Base-by-base conservation (phyloP, 2,113 vertebrate species). In the Capreolus pygargus region DNA sequence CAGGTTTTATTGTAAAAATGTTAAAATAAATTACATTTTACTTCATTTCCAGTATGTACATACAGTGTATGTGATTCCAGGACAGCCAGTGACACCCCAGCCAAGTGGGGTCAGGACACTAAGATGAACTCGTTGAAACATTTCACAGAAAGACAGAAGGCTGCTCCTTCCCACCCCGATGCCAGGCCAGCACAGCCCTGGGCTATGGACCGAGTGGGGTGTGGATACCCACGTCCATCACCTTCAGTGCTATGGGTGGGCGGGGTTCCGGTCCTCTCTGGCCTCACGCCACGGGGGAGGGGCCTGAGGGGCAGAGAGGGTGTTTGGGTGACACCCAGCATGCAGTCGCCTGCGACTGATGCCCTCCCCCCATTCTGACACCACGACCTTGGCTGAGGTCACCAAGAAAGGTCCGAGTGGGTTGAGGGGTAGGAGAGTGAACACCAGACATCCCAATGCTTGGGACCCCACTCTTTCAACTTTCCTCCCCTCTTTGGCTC, bases 1-100 rank as follows among this genome's bases (percentile, higher is more conserved):
- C 90, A 94, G 1, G 19, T 98, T 99, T 99, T 99, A 99, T 99
- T 99, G 98, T 97, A 98, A 98, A 98, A 99, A 99, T 97, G 98
- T 98, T 98, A 98, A 99, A 99, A 99, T 99, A 99, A 99, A 99
- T 99, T 99, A 99, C 98, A 99, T 98, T 98, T 98, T 98, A 98
- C 97, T 97, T 97, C 97, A 96, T 96, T 85, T 90, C 96, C 97
- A 98, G 97, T 97, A 98, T 98, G 97, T 99, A 98, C 98, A 99
- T 97, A 99, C 98, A 98, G 98, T 98, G 98, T 98, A 98, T 98
- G 98, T 95, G 94, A 98, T 98, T 98, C 98, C 97, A 98, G 98
- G 98, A 98, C 96, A 96, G 98, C 97, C 97, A 97, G 92, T 90
- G 55, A 98, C 60, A 97, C 39, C 45, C 67, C n/a, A 50, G 98